Evolutionary conservation across 2,113 vertebrate species (phyloP).

Genomic region (Neopipo cinnamomea): DNA sequence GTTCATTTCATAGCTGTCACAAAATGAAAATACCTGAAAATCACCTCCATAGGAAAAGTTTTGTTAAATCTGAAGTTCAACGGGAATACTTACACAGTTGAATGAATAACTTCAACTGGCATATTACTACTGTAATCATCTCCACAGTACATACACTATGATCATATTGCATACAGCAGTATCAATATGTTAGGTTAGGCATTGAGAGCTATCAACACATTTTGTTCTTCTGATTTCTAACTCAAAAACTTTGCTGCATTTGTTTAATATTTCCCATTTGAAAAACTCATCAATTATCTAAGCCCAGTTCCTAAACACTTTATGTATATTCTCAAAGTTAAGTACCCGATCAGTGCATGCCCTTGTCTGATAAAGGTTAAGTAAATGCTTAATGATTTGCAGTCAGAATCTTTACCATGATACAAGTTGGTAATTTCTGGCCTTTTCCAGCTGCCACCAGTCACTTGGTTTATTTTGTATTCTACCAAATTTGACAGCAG

Average conservation of each 20-base stretch:
- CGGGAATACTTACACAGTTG: neutral
- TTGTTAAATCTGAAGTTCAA: neutral
- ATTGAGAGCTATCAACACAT: neutral
- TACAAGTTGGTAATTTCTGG: neutral
- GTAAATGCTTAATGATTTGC: neutral
- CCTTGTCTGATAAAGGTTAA: neutral
- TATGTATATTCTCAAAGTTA: neutral
- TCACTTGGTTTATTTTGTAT: neutral
- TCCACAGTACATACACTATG: neutral
- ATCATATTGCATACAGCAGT: neutral
- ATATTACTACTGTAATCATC: neutral
- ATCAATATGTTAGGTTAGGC: neutral
- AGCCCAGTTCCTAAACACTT: neutral
- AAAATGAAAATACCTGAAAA: neutral
- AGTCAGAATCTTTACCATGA: neutral
- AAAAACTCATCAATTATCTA: neutral
- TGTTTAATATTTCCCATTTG: neutral
- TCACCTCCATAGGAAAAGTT: neutral
- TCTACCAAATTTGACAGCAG: neutral
- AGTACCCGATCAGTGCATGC: neutral
- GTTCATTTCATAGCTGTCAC: neutral
- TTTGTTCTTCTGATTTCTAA: neutral
- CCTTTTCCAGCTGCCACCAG: neutral
- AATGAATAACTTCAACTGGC: neutral
- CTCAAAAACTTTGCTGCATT: neutral